These are phyloP conservation scores for Mus pahari DNA, from an alignment of 2,113 vertebrate species.

Conservation along the genomic window DNA sequence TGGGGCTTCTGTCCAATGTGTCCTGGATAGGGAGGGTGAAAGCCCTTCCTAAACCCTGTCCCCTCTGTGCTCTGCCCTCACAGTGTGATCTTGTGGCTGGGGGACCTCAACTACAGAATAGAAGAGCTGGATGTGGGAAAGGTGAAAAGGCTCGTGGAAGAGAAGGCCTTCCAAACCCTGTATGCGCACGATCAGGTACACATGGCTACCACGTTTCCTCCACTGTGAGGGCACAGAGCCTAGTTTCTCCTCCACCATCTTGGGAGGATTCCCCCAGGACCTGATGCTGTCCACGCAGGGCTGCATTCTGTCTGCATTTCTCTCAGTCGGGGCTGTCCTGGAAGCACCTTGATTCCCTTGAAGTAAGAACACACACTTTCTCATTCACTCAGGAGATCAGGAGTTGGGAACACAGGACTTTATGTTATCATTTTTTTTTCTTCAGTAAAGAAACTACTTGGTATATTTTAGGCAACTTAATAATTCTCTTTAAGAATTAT, in stretches of 20 bases:
- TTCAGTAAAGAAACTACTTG: constrained; percentile 11
- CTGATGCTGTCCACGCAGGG: background rate
- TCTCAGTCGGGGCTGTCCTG: background rate
- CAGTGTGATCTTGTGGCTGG: constrained; percentile 94
- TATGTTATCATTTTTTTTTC: background rate
- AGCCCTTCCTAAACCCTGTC: constrained; percentile 46
- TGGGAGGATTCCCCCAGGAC: background rate
- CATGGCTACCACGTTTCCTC: background rate
- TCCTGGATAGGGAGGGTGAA: background rate
- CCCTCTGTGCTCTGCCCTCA: constrained; percentile 74
- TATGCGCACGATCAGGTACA: constrained; percentile 94
- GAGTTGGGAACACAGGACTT: background rate
- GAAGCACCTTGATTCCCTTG: background rate
- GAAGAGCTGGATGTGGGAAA: constrained; percentile 92
- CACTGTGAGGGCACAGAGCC: background rate
- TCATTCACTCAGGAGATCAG: background rate
- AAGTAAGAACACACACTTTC: background rate
- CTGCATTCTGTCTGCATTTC: background rate
- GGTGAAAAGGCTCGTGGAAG: constrained; percentile 93
- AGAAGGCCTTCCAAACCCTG: constrained; percentile 91
- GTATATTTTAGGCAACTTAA: background rate
- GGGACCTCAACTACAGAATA: constrained; percentile 98
- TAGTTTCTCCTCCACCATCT: background rate
- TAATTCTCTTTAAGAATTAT: background rate
- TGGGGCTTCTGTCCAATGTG: background rate